Evolutionary conservation across 2,888 invertebrate species (phyloP).

Genomic region (Pollenia angustigena): DNA sequence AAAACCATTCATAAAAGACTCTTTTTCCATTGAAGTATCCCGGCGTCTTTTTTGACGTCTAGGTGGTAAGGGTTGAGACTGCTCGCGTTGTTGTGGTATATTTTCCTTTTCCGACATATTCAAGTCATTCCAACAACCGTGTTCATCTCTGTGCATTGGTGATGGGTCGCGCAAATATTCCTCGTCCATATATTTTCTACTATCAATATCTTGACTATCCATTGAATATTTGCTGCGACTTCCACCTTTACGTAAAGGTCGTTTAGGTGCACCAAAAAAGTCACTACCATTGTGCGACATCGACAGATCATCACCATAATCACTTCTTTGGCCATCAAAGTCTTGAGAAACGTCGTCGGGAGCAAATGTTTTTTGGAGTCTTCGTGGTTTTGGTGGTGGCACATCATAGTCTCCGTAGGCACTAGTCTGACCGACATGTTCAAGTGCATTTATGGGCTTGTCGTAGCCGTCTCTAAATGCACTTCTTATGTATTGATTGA

Average conservation of each 20-base stretch:
- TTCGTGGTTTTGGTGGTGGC: slow-evolving; percentile 83
- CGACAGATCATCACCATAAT: slow-evolving; percentile 82
- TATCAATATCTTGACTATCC: slow-evolving; percentile 83
- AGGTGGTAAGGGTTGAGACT: slow-evolving; percentile 83
- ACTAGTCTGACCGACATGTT: slow-evolving; percentile 86
- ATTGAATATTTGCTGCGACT: slow-evolving; percentile 82
- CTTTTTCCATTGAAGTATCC: slow-evolving; percentile 82
- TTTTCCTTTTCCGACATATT: slow-evolving; percentile 72
- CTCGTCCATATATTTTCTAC: slow-evolving; percentile 80
- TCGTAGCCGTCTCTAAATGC: slow-evolving; percentile 91
- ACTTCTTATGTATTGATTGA: slow-evolving; percentile 90
- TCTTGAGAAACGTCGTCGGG: slow-evolving; percentile 81
- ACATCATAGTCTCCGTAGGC: slow-evolving; percentile 82
- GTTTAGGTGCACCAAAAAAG: slow-evolving; percentile 83
- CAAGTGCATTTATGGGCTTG: slow-evolving; percentile 86
- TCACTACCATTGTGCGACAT: slow-evolving; percentile 83
- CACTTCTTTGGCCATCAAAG: slow-evolving; percentile 80
- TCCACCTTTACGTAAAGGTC: slow-evolving; percentile 85
- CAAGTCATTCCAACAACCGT: slow-evolving; percentile 77
- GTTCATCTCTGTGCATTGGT: slow-evolving; percentile 74
- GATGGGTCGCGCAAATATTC: slow-evolving; percentile 80
- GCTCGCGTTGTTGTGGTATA: slow-evolving; percentile 68
- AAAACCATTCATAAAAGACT: slow-evolving; percentile 83
- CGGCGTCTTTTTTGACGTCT: slow-evolving; percentile 82
- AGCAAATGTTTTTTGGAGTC: slow-evolving; percentile 80